Percentiles rank a stretch among this genome's conserved stretches.
Evolutionary conservation across 1,140 invertebrate genomes (phyloP).

Genomic region (Meloidogyne hapla): DNA sequence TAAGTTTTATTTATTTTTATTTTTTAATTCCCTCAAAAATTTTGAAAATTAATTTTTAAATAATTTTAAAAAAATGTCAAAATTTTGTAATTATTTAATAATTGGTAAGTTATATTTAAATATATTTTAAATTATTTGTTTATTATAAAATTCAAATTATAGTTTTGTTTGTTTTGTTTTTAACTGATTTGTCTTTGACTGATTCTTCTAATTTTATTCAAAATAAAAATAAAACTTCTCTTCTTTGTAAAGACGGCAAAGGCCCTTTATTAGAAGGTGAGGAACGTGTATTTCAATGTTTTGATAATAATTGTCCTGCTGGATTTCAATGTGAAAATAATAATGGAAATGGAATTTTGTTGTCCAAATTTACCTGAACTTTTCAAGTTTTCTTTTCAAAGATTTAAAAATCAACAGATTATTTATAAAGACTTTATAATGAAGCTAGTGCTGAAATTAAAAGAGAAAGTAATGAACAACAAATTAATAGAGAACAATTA

Average conservation of each 20-base stretch:
- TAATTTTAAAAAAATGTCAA: neutral
- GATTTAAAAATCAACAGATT: too few relatives aligned
- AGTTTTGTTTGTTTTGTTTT: neutral
- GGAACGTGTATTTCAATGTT: slow-evolving; percentile 36
- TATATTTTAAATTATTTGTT: too few relatives aligned
- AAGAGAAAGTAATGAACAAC: slow-evolving; percentile 1
- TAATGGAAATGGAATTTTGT: slow-evolving; percentile 32
- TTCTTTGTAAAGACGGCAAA: slow-evolving; percentile 45
- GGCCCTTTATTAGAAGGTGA: slow-evolving; percentile 42
- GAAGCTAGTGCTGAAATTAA: slow-evolving; percentile 13
- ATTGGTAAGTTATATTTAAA: too few relatives aligned
- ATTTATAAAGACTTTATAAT: slow-evolving; percentile 17
- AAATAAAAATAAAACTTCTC: slow-evolving; percentile 4
- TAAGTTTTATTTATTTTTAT: neutral
- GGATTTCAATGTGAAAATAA: slow-evolving; percentile 38
- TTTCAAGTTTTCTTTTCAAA: slow-evolving; percentile 11
- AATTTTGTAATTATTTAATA: neutral
- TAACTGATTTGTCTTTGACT: neutral
- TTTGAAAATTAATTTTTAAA: neutral
- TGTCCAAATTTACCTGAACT: slow-evolving; percentile 42
- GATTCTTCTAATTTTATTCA: neutral
- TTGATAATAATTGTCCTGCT: slow-evolving; percentile 33
- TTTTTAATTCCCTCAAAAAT: neutral
- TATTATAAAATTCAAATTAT: too few relatives aligned
- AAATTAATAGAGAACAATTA: neutral